Evolutionary conservation across 1,140 invertebrate species (phyloP).

Genomic region (Platorchestia sp.): DNA sequence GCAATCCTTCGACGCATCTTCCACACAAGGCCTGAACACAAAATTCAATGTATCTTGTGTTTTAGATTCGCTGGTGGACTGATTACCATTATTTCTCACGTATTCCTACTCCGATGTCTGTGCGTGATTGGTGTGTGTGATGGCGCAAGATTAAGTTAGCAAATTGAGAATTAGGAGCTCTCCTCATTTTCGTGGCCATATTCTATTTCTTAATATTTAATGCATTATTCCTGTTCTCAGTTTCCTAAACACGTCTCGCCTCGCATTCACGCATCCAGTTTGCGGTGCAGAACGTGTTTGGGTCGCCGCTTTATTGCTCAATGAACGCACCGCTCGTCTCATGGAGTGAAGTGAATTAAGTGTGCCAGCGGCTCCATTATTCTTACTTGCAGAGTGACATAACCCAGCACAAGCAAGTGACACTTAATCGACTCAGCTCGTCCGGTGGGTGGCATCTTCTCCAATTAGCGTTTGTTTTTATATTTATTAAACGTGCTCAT

Average conservation of each 20-base stretch:
- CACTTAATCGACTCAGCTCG: background rate
- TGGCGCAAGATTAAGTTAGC: too few species aligned
- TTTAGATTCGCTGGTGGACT: too few species aligned
- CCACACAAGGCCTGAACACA: too few species aligned
- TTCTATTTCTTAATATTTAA: too few species aligned
- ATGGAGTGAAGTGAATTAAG: background rate
- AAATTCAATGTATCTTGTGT: too few species aligned
- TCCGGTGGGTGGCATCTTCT: background rate
- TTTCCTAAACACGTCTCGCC: background rate
- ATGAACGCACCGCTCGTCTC: background rate
- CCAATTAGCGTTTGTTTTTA: background rate
- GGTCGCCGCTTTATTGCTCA: background rate
- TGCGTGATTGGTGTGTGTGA: too few species aligned
- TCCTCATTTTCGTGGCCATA: too few species aligned
- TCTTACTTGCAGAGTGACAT: background rate
- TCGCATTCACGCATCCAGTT: background rate
- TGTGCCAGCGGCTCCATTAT: background rate
- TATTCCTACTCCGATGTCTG: too few species aligned
- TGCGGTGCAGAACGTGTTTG: background rate
- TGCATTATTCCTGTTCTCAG: background rate
- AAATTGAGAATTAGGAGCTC: too few species aligned
- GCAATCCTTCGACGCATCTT: too few species aligned
- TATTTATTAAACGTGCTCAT: background rate
- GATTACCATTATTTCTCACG: too few species aligned
- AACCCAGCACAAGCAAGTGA: background rate